Evolutionary conservation across 2,113 vertebrate species (phyloP).

Genomic region (Pavo muticus): DNA sequence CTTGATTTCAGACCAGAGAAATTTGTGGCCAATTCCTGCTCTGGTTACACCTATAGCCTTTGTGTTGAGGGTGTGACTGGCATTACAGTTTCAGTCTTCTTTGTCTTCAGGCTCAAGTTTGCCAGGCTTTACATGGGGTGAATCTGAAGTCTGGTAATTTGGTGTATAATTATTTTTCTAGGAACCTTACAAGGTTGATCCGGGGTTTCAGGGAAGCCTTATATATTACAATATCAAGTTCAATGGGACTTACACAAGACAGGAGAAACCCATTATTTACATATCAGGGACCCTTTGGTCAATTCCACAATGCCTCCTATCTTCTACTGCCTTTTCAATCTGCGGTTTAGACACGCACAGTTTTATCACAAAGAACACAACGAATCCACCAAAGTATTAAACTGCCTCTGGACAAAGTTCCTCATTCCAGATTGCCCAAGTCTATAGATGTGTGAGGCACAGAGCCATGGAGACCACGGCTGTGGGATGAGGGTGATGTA

Average conservation of each 20-base stretch:
- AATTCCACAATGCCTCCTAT: background rate
- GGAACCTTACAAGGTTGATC: background rate
- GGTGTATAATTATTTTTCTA: background rate
- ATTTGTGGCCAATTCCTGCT: constrained; percentile 24
- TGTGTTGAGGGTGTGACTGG: constrained; percentile 42
- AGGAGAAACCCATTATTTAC: background rate
- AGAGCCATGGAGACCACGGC: background rate
- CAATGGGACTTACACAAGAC: background rate
- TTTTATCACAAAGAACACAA: background rate
- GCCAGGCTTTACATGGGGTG: background rate
- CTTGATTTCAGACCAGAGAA: constrained; percentile 53
- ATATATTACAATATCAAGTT: background rate
- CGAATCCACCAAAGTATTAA: constrained; percentile 1
- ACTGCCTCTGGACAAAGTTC: background rate
- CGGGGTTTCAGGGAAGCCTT: background rate
- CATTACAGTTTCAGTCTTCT: constrained; percentile 24
- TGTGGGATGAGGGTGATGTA: background rate
- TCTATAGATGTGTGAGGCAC: background rate
- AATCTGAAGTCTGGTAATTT: background rate
- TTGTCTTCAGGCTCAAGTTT: constrained; percentile 41
- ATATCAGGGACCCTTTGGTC: background rate
- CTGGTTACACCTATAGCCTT: constrained; percentile 58
- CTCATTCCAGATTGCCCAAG: background rate
- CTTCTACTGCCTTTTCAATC: background rate
- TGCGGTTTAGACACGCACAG: background rate